Evolutionary conservation across 2,113 vertebrate species (phyloP).

Genomic region (Carettochelys insculpta): DNA sequence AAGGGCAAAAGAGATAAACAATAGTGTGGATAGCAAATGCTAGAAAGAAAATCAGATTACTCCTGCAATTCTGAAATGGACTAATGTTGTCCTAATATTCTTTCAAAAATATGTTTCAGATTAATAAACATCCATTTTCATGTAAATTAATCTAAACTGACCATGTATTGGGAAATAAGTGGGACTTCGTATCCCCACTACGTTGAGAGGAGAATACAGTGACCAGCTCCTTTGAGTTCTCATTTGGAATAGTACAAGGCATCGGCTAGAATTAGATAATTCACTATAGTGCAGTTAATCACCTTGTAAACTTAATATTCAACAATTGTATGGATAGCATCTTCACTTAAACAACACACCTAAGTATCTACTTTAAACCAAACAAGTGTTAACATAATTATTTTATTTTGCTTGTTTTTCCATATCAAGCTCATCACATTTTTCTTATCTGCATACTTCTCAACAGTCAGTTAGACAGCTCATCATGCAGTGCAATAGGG

Average conservation of each 20-base stretch:
- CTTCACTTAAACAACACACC: slow-evolving; percentile 65
- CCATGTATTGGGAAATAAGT: slow-evolving; percentile 43
- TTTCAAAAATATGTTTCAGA: background rate
- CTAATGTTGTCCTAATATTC: background rate
- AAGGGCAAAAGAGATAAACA: background rate
- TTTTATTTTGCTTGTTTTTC: slow-evolving; percentile 42
- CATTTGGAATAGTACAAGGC: slow-evolving; percentile 75
- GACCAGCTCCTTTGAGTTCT: slow-evolving; percentile 77
- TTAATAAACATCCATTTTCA: slow-evolving; percentile 20
- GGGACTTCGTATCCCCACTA: slow-evolving; percentile 30
- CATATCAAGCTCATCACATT: slow-evolving; percentile 15
- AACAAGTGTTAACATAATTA: slow-evolving; percentile 64
- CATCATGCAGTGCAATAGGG: background rate
- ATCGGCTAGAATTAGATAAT: slow-evolving; percentile 76
- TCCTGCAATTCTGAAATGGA: background rate
- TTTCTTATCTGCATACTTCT: slow-evolving; percentile 39
- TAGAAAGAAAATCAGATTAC: background rate
- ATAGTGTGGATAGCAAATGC: background rate
- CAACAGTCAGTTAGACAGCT: slow-evolving; percentile 19
- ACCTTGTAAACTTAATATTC: slow-evolving; percentile 80
- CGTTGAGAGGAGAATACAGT: slow-evolving; percentile 54
- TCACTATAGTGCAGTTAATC: slow-evolving; percentile 77
- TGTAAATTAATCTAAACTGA: background rate
- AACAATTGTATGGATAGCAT: slow-evolving; percentile 64
- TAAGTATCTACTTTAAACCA: slow-evolving; percentile 62